A percentile compares a stretch with the other conserved stretches of the same genome.
These are phyloP conservation scores for Dryocosmus kuriphilus DNA, from an alignment of 2,888 invertebrate genomes.

Conservation along the genomic window DNA sequence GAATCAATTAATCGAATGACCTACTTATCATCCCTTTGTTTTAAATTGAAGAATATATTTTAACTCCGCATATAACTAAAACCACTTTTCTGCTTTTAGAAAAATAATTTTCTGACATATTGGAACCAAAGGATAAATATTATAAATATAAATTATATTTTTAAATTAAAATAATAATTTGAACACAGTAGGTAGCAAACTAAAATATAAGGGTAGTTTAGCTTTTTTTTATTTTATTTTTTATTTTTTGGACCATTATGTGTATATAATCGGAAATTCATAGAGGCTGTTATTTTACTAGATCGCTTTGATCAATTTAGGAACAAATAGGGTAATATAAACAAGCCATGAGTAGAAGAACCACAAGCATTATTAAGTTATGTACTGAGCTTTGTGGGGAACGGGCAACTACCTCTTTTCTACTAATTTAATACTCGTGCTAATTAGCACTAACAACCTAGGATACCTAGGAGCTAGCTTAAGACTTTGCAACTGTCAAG, in stretches of 20 bases:
- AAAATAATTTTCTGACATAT: neutral
- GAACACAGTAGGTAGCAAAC: too few species aligned
- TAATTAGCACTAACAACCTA: constrained; percentile 10
- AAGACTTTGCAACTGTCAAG: constrained; percentile 25
- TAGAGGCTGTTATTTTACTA: neutral
- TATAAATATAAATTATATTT: too few species aligned
- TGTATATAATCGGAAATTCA: neutral
- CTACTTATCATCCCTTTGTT: neutral
- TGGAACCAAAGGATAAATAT: too few species aligned
- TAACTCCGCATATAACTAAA: neutral
- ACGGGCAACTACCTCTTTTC: neutral
- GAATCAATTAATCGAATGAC: constrained; percentile 14
- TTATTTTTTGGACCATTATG: too few species aligned
- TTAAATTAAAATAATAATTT: too few species aligned
- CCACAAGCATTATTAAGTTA: constrained; percentile 19
- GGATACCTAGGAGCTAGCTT: constrained; percentile 1
- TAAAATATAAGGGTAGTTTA: too few species aligned
- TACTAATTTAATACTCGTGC: constrained; percentile 14
- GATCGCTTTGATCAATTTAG: neutral
- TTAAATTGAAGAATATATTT: neutral
- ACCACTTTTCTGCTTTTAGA: neutral
- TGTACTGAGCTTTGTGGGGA: neutral
- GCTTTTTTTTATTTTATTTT: too few species aligned
- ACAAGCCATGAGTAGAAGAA: neutral
- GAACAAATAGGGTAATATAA: neutral